Percentiles rank a stretch among this genome's conserved stretches.
Evolutionary conservation across 2,888 invertebrate genomes (phyloP).

Genomic region (Pinctada fucata): DNA sequence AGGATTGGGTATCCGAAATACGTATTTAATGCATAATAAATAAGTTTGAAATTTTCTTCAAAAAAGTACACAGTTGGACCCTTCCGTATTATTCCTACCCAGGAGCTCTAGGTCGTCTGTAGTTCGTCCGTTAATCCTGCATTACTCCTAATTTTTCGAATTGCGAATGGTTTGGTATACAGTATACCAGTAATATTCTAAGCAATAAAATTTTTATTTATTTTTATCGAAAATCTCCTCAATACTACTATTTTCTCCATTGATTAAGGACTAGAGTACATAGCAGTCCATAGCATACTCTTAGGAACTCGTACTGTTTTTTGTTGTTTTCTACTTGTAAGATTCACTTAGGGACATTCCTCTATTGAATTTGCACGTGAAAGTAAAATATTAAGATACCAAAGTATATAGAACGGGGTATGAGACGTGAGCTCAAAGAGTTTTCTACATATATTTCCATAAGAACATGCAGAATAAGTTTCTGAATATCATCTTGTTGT

Average conservation of each 20-base stretch:
- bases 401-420: background rate
- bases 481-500: too few relatives aligned
- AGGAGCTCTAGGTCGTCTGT: too few relatives aligned
- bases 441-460: background rate
- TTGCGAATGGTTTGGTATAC: too few relatives aligned
- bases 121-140: too few relatives aligned
- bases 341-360: background rate
- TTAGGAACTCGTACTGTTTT: background rate
- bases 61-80: too few relatives aligned
- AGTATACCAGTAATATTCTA: too few relatives aligned
- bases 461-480: background rate
- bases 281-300: background rate
- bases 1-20: too few relatives aligned
- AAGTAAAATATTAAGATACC: background rate
- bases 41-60: too few relatives aligned
- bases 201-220: too few relatives aligned
- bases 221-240: background rate
- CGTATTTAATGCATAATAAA: too few relatives aligned
- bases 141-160: too few relatives aligned
- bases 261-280: background rate
- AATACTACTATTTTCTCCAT: background rate
- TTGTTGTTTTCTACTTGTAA: background rate
- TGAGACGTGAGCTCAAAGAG: background rate
- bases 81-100: too few relatives aligned
- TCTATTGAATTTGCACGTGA: background rate